Evolutionary conservation across 2,888 invertebrate genomes (phyloP).

Genomic region (Oxycera nigricornis): DNA sequence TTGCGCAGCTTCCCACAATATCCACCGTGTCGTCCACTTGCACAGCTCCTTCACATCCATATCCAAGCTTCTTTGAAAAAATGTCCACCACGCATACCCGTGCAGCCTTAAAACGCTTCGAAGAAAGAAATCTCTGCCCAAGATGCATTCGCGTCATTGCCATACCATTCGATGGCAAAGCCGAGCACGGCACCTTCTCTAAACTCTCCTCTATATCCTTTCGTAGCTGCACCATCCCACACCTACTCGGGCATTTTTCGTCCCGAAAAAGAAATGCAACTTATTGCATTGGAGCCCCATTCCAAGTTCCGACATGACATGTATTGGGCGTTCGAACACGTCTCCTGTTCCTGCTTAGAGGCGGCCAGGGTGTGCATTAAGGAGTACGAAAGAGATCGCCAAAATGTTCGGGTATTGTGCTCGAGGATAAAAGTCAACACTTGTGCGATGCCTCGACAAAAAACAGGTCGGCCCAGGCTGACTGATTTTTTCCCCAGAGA

Average conservation of each 20-base stretch:
- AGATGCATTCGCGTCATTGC: conserved; percentile 33
- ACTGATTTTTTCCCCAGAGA: neutral
- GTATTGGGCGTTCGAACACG: conserved; percentile 7
- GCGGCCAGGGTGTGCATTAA: conserved; percentile 32
- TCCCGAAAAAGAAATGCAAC: conserved; percentile 44
- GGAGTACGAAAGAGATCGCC: conserved; percentile 19
- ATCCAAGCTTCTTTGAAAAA: conserved; percentile 17
- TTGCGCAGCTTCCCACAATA: neutral
- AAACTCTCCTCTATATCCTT: conserved; percentile 15
- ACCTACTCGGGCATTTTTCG: conserved; percentile 27
- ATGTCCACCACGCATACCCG: conserved; percentile 33
- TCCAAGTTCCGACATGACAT: neutral
- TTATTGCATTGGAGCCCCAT: conserved; percentile 43
- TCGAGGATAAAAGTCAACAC: conserved; percentile 33
- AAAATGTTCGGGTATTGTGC: conserved; percentile 32
- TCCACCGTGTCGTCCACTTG: neutral
- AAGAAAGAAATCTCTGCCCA: conserved; percentile 39
- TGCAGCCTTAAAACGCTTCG: conserved; percentile 29
- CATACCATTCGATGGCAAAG: conserved; percentile 5
- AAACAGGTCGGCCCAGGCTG: conserved; percentile 29
- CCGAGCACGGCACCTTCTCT: conserved; percentile 40
- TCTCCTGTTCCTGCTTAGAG: neutral
- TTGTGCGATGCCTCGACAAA: conserved; percentile 21
- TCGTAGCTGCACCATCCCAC: neutral
- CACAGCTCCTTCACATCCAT: neutral